Conservation (phyloP, 2,797 vertebrate genomes). For the Anisognathus igniventris region DNA sequence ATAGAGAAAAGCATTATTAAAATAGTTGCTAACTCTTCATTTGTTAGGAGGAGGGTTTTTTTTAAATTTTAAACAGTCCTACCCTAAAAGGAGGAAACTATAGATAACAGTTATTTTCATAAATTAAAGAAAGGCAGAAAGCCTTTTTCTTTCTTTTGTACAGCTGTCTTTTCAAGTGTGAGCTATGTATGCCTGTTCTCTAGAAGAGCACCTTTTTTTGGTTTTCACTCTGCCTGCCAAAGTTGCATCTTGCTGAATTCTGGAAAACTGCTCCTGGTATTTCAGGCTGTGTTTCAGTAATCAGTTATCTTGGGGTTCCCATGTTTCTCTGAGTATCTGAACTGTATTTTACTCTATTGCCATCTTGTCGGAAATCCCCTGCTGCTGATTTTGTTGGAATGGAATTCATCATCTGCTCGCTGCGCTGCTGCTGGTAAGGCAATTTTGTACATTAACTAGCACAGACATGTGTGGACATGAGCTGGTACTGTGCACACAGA, state of each 20-base stretch:
- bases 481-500: neutral
- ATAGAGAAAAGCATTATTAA: neutral
- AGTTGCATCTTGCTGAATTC: constrained; percentile 15
- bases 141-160: neutral
- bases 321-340: neutral
- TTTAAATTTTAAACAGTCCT: neutral
- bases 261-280: neutral
- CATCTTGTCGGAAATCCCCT: constrained; percentile 32
- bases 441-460: neutral
- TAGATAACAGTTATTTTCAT: constrained; percentile 15
- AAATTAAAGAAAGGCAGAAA: neutral
- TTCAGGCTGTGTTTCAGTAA: neutral
- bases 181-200: neutral
- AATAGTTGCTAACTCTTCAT: neutral
- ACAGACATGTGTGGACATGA: constrained; percentile 3
- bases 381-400: constrained; percentile 39
- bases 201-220: neutral
- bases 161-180: neutral
- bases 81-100: constrained; percentile 3
- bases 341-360: neutral
- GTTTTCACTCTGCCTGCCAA: neutral
- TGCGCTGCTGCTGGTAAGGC: constrained; percentile 54
- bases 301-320: neutral
- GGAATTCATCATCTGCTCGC: constrained; percentile 52
- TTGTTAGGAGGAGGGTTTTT: neutral